Evolutionary conservation across 1,140 invertebrate species (phyloP).

Genomic region (Tetramorium alpestre): DNA sequence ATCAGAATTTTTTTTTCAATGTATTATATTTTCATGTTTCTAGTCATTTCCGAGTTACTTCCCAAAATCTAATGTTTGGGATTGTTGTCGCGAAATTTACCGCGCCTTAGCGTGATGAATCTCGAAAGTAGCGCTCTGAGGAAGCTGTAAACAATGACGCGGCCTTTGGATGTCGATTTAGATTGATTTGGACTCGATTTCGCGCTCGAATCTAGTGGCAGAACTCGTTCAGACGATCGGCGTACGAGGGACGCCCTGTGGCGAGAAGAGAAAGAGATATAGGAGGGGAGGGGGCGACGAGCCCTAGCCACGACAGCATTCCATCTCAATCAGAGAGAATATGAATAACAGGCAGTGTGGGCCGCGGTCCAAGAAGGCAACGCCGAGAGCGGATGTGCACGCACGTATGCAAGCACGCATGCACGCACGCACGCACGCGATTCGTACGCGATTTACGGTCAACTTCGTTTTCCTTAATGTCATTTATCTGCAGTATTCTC

Average conservation of each 20-base stretch:
- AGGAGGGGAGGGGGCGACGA: conserved; percentile 40
- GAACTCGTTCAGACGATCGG: conserved; percentile 22
- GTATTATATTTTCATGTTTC: background rate
- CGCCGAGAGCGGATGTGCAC: conserved; percentile 60
- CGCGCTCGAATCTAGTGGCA: background rate
- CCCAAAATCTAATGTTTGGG: background rate
- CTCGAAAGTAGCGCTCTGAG: background rate
- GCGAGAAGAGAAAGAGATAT: background rate
- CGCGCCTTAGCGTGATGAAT: background rate
- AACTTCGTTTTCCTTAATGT: conserved; percentile 12
- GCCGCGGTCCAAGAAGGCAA: conserved; percentile 66
- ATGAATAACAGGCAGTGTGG: conserved; percentile 71
- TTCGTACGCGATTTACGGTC: conserved; percentile 21
- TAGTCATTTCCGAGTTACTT: background rate
- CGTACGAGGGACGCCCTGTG: background rate
- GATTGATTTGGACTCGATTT: conserved; percentile 54
- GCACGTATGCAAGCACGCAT: background rate
- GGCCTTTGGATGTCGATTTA: conserved; percentile 7
- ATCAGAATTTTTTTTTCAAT: too few species aligned
- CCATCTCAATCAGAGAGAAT: conserved; percentile 75
- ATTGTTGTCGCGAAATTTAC: background rate
- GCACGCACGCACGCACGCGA: background rate
- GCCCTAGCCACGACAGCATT: conserved; percentile 74
- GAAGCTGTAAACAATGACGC: conserved; percentile 32
- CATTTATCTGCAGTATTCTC: background rate